Percentiles rank a stretch among this genome's conserved stretches.
Conservation (phyloP, 2,888 invertebrate species). For the Andrena haemorrhoa region DNA sequence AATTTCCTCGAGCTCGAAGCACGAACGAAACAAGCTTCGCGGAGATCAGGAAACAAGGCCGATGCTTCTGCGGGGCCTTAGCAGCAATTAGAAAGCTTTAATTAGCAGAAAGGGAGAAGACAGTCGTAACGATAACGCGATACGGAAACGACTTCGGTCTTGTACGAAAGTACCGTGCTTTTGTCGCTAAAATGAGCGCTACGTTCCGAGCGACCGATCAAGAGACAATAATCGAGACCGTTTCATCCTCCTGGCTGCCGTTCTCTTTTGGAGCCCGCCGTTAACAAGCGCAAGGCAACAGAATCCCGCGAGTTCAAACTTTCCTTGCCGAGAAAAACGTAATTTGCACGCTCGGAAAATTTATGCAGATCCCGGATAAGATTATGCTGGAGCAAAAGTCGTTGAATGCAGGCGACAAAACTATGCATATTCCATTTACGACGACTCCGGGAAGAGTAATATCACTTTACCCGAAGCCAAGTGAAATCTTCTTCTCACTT, state of each 20-base stretch:
- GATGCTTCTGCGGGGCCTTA: constrained; percentile 18
- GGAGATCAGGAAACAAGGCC: constrained; percentile 9
- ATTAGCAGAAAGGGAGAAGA: constrained; percentile 30
- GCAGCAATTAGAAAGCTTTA: constrained; percentile 39
- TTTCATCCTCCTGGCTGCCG: constrained; percentile 10
- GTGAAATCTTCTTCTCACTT: background rate
- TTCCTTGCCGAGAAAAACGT: background rate
- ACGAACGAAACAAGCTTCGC: constrained; percentile 1
- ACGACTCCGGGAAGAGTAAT: background rate
- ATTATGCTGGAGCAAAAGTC: constrained; percentile 33
- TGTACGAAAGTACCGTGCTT: constrained; percentile 23
- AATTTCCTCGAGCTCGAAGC: constrained; percentile 13
- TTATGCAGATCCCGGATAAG: constrained; percentile 44
- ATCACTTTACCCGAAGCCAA: background rate
- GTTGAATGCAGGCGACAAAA: constrained; percentile 16
- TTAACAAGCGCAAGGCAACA: background rate
- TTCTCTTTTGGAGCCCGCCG: background rate
- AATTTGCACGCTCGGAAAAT: constrained; percentile 41
- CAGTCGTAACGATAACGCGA: constrained; percentile 29
- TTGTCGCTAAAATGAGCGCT: constrained; percentile 18
- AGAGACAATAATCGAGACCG: constrained; percentile 33
- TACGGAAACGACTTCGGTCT: constrained; percentile 18
- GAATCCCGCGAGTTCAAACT: background rate
- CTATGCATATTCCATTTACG: background rate
- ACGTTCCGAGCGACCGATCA: constrained; percentile 32